Percentiles rank a stretch among this genome's conserved stretches.
These are phyloP conservation scores for Chloebia gouldiae DNA, from an alignment of 2,113 vertebrate genomes.

Conservation along the genomic window DNA sequence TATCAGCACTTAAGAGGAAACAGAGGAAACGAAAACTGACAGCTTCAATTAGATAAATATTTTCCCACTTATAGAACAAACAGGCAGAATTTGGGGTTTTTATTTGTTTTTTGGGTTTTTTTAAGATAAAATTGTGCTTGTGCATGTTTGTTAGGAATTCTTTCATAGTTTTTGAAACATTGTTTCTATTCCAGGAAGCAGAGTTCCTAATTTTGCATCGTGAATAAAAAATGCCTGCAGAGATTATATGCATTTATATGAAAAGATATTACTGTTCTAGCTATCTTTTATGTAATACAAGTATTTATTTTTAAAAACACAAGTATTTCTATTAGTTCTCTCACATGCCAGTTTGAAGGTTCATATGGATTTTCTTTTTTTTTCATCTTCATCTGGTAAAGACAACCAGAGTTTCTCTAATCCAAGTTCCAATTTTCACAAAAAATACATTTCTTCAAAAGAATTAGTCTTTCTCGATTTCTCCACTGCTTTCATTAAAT, in stretches of 20 bases:
- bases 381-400: not conserved
- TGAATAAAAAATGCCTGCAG: not conserved
- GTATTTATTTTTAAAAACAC: not conserved
- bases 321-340: not conserved
- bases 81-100: rapidly evolving
- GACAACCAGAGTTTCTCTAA: not conserved
- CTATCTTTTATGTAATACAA: not conserved
- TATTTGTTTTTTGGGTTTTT: not conserved
- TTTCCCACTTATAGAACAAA: not conserved
- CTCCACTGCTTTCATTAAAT: not conserved
- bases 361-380: not conserved
- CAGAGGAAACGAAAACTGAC: not conserved
- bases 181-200: not conserved
- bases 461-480: not conserved
- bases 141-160: not conserved
- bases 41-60: not conserved
- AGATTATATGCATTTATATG: not conserved
- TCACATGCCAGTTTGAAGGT: not conserved
- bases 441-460: not conserved
- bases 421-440: not conserved
- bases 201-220: not conserved
- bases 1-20: not conserved
- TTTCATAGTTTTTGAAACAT: not conserved
- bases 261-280: not conserved
- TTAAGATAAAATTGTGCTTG: not conserved